These are phyloP conservation scores for Spea hammondii DNA, from an alignment of 2,797 vertebrate species.

Conservation along the genomic window DNA sequence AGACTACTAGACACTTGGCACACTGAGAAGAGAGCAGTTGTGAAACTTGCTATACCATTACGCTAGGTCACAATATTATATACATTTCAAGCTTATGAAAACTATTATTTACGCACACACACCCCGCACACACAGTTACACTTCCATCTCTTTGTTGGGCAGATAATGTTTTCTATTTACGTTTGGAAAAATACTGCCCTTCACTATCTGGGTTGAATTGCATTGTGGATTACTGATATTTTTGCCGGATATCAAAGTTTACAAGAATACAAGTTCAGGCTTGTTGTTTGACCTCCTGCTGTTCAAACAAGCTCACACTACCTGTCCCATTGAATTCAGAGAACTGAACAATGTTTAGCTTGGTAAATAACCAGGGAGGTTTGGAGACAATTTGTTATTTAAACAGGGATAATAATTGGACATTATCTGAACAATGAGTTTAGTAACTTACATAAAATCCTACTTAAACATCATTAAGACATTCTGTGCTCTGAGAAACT, in stretches of 20 bases:
- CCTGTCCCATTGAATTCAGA: constrained; percentile 13
- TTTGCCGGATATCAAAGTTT: constrained; percentile 5
- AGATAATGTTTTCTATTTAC: constrained; percentile 8
- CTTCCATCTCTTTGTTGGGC: constrained; percentile 11
- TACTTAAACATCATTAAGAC: not conserved
- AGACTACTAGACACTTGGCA: too few species aligned
- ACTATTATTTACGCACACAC: constrained; percentile 3
- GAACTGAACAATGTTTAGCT: constrained; percentile 16
- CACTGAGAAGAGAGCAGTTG: too few species aligned
- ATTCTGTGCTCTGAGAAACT: not conserved
- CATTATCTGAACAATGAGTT: constrained; percentile 15
- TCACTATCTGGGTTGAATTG: constrained; percentile 13
- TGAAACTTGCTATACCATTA: too few species aligned
- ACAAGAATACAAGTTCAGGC: constrained; percentile 31
- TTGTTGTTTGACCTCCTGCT: constrained; percentile 25
- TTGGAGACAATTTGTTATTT: constrained; percentile 9
- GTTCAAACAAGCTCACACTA: not conserved
- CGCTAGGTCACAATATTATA: too few species aligned
- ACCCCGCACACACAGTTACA: too few species aligned
- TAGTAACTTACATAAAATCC: not conserved
- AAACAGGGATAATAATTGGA: constrained; percentile 18
- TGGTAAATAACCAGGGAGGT: constrained; percentile 23
- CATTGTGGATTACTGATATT: constrained; percentile 11
- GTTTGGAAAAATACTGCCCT: not conserved
- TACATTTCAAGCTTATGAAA: not conserved